A percentile compares a stretch with the other conserved stretches of the same genome.
Conservation (phyloP, 2,113 vertebrate genomes). For the Myotis yumanensis region DNA sequence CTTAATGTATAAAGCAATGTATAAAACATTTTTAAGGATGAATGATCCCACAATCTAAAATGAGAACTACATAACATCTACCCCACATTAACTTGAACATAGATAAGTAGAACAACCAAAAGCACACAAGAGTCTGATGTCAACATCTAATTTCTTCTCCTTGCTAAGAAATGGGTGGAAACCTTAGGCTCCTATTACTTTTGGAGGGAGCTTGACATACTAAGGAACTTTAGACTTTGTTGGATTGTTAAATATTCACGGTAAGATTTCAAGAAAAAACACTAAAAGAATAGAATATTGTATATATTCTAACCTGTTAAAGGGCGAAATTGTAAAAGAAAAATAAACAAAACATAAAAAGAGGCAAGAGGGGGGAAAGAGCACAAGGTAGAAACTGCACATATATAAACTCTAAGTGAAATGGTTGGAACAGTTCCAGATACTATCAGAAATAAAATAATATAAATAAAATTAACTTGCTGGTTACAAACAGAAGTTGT, state of each 20-base stretch:
- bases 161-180: neutral
- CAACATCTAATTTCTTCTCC: neutral
- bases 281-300: neutral
- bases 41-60: neutral
- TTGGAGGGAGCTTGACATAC: neutral
- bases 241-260: neutral
- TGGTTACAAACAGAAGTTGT: neutral
- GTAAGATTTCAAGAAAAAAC: neutral
- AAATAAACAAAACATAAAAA: neutral
- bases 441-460: conserved; percentile 24
- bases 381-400: neutral
- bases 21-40: neutral
- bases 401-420: neutral
- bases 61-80: neutral
- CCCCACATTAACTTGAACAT: neutral
- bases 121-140: neutral
- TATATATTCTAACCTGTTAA: neutral
- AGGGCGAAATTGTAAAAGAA: neutral
- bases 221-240: neutral
- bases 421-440: neutral
- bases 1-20: neutral
- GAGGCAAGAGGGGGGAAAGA: neutral
- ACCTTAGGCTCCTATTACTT: neutral
- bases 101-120: neutral
- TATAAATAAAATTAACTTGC: neutral